Percentiles rank a stretch among this genome's conserved stretches.
phyloP scores from a whole-genome alignment of 2,888 invertebrate genomes.

The Leucozona laternaria region DNA sequence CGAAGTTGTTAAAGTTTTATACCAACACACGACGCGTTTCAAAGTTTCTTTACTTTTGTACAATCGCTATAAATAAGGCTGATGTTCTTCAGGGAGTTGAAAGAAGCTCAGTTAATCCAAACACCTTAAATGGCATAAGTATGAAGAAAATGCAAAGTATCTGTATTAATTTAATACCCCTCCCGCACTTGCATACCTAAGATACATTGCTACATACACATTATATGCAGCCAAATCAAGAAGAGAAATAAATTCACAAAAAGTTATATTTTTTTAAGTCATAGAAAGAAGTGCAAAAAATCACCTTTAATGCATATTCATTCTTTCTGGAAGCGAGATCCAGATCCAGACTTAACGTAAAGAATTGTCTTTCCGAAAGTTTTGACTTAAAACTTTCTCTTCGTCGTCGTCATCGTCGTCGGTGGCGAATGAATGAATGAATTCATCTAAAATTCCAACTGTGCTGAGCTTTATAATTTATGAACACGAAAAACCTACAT shows the following conservation, averaged over 20 bases:
- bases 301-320: neutral
- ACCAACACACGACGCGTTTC: too few species aligned
- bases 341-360: neutral
- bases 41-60: too few species aligned
- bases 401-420: neutral
- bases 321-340: neutral
- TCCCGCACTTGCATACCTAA: too few species aligned
- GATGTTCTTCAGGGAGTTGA: too few species aligned
- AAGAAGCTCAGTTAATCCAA: too few species aligned
- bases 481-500: neutral
- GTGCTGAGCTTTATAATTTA: neutral
- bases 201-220: too few species aligned
- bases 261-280: neutral
- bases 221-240: neutral
- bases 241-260: neutral
- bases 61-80: too few species aligned
- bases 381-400: neutral
- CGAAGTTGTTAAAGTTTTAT: too few species aligned
- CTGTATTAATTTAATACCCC: too few species aligned
- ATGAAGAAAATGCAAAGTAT: too few species aligned
- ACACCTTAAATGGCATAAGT: too few species aligned
- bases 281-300: neutral
- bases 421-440: neutral
- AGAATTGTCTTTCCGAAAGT: neutral
- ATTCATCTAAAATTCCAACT: neutral